Evolutionary conservation across 2,888 invertebrate genomes (phyloP).

Genomic region (Diloba caeruleocephala): DNA sequence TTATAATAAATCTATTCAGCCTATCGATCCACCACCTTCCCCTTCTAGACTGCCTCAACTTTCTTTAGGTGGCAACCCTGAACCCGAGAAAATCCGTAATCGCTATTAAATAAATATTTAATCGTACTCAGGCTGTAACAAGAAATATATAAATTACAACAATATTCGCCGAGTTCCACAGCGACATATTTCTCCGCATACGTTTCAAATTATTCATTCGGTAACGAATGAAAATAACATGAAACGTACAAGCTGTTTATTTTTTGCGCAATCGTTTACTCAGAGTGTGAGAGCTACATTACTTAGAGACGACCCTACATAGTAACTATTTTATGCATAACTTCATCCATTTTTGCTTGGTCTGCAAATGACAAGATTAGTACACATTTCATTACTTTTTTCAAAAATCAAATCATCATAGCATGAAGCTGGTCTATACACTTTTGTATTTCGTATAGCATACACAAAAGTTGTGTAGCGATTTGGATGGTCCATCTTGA

Average conservation of each 20-base stretch:
- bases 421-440: background rate
- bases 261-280: slow-evolving; percentile 30
- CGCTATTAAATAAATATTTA: too few relatives aligned
- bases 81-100: too few relatives aligned
- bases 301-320: slow-evolving; percentile 17
- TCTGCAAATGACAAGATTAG: slow-evolving; percentile 10
- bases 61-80: too few relatives aligned
- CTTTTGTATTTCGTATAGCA: background rate
- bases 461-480: background rate
- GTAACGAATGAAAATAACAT: slow-evolving; percentile 4
- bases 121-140: too few relatives aligned
- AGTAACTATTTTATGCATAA: slow-evolving; percentile 34
- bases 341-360: slow-evolving; percentile 21
- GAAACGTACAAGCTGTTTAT: slow-evolving; percentile 13
- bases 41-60: too few relatives aligned
- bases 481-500: too few relatives aligned
- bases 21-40: too few relatives aligned
- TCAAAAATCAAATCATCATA: background rate
- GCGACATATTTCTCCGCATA: background rate
- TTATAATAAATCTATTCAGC: too few relatives aligned
- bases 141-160: too few relatives aligned
- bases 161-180: too few relatives aligned
- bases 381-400: background rate
- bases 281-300: slow-evolving; percentile 10
- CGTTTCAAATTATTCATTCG: slow-evolving; percentile 14